Conservation (phyloP, 2,797 vertebrate genomes). For the Pipistrellus pipistrellus region DNA sequence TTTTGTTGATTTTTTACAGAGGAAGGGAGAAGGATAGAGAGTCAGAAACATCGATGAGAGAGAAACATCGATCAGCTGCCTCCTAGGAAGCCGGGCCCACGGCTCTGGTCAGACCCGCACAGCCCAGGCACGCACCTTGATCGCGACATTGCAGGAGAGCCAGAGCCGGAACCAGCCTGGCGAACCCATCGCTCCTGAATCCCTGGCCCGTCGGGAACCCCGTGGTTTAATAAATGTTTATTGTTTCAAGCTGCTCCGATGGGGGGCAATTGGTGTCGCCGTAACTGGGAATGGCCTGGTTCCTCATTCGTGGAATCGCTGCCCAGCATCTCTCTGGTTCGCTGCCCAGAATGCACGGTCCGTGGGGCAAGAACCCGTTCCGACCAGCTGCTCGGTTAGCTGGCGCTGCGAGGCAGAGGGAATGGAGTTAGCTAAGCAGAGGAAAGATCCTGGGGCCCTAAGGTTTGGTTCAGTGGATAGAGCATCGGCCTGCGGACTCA, state of each 20-base stretch:
- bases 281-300: constrained; percentile 39
- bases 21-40: no score
- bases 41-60: no score
- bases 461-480: no score
- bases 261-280: constrained; percentile 25
- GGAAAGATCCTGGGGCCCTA: no score
- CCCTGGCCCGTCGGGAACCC: background rate
- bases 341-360: background rate
- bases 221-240: constrained; percentile 18
- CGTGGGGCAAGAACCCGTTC: background rate
- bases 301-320: constrained; percentile 2
- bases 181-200: background rate
- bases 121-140: background rate
- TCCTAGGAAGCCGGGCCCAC: background rate
- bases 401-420: background rate
- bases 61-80: no score
- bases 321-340: constrained; percentile 12
- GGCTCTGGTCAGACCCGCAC: background rate
- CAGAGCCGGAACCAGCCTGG: background rate
- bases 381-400: background rate
- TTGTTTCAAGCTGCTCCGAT: constrained; percentile 47
- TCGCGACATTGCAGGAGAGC: background rate
- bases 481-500: no score
- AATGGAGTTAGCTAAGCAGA: background rate
- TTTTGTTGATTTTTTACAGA: no score